Evolutionary conservation across 2,888 invertebrate genomes (phyloP).

Genomic region (Sphaerophoria rueppellii): DNA sequence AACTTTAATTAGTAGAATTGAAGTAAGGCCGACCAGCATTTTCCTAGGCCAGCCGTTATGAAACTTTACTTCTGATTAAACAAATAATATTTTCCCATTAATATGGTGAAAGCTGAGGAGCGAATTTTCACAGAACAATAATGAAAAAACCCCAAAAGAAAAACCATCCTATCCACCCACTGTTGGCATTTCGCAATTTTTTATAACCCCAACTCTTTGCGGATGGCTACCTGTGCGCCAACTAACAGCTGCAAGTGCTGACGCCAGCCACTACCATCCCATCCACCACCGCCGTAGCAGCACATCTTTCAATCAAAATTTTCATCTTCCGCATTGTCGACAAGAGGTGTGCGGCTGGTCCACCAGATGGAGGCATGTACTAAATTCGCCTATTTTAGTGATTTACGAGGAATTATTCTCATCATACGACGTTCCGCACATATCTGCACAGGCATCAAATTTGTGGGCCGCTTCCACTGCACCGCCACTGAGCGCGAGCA

Average conservation of each 20-base stretch:
- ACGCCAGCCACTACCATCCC: background rate
- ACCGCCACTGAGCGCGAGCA: slow-evolving; percentile 2
- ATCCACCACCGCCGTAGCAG: background rate
- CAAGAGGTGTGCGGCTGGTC: too few relatives aligned
- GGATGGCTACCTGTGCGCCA: slow-evolving; percentile 40
- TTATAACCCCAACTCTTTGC: slow-evolving; percentile 29
- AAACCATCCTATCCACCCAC: slow-evolving; percentile 65
- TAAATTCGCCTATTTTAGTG: slow-evolving; percentile 62
- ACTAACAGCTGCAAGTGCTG: slow-evolving; percentile 22
- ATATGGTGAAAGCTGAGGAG: slow-evolving; percentile 45
- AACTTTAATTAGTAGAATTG: slow-evolving; percentile 61
- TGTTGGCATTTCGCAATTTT: slow-evolving; percentile 66
- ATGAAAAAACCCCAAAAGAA: slow-evolving; percentile 29
- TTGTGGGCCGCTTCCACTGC: slow-evolving; percentile 38
- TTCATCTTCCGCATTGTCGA: slow-evolving; percentile 68
- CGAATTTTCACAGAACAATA: slow-evolving; percentile 17
- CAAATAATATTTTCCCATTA: slow-evolving; percentile 56
- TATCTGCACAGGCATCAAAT: slow-evolving; percentile 8
- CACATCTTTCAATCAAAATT: slow-evolving; percentile 71
- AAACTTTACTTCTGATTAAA: slow-evolving; percentile 67
- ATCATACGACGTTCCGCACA: slow-evolving; percentile 48
- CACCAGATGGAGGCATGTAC: slow-evolving; percentile 10
- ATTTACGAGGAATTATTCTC: slow-evolving; percentile 71
- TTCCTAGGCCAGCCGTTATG: background rate
- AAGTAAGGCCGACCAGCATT: slow-evolving; percentile 11